Conservation (phyloP, 2,888 invertebrate species). For the Dicyrtoma fusca region DNA sequence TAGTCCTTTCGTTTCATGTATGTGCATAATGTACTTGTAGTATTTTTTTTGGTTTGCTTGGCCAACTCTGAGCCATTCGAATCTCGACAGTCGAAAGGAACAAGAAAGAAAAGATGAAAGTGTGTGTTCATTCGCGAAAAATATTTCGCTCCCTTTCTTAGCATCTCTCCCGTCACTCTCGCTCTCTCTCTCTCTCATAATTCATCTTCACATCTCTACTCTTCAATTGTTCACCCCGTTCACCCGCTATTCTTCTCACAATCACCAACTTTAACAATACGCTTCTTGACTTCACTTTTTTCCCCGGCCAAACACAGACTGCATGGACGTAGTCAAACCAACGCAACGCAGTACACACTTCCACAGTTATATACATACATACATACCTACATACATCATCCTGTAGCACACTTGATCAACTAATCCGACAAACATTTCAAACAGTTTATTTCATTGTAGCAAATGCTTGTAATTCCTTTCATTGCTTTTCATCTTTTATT, state of each 20-base stretch:
- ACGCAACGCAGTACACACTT: too few species aligned
- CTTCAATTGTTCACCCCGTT: conserved; percentile 28
- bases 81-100: neutral
- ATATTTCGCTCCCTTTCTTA: conserved; percentile 17
- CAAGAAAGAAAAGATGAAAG: neutral
- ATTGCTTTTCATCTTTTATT: too few species aligned
- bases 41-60: neutral
- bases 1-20: neutral
- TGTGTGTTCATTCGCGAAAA: conserved; percentile 26
- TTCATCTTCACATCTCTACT: conserved; percentile 35
- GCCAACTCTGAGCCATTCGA: neutral
- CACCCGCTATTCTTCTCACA: conserved; percentile 20
- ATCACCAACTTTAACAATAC: neutral
- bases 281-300: conserved; percentile 3
- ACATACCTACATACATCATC: too few species aligned
- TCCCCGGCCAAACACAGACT: too few species aligned
- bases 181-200: conserved; percentile 27
- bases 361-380: too few species aligned
- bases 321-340: too few species aligned
- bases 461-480: too few species aligned
- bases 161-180: conserved; percentile 21
- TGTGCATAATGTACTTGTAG: neutral
- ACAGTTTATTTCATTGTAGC: too few species aligned
- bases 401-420: too few species aligned
- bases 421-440: too few species aligned